Conservation (phyloP, 1,140 invertebrate genomes). For the Riptortus pedestris region DNA sequence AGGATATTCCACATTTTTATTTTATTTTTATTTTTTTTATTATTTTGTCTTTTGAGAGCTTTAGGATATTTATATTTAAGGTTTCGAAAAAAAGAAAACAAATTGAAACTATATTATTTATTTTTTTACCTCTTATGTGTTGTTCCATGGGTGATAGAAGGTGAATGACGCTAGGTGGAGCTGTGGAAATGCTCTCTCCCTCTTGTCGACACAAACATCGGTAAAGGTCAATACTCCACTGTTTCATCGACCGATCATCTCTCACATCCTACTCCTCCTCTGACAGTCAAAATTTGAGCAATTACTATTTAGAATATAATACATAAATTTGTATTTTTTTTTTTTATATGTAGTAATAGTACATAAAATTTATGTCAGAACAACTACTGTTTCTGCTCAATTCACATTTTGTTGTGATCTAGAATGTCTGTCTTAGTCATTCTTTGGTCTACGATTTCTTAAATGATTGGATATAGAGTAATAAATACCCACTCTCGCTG, state of each 20-base stretch:
- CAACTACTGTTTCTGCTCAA: too few relatives aligned
- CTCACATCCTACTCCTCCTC: neutral
- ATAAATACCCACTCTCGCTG: too few relatives aligned
- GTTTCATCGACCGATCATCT: neutral
- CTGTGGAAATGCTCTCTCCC: slow-evolving; percentile 17
- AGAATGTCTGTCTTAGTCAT: too few relatives aligned
- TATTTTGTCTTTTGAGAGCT: slow-evolving; percentile 17
- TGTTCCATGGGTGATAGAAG: slow-evolving; percentile 26
- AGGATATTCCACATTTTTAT: neutral
- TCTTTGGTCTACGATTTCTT: too few relatives aligned
- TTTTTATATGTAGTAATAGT: neutral
- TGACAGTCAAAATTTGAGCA: neutral
- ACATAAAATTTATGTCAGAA: neutral
- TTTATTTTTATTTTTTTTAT: slow-evolving; percentile 6
- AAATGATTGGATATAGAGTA: too few relatives aligned
- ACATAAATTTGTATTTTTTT: too few relatives aligned
- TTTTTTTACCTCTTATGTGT: slow-evolving; percentile 27
- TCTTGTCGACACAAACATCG: slow-evolving; percentile 26
- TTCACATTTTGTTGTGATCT: too few relatives aligned
- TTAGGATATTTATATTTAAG: slow-evolving; percentile 2
- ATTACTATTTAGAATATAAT: too few relatives aligned
- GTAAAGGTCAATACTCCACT: slow-evolving; percentile 25
- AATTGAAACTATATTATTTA: slow-evolving; percentile 20
- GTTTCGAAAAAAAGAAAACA: slow-evolving; percentile 9
- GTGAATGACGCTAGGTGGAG: slow-evolving; percentile 24